Percentiles rank a stretch among this genome's conserved stretches.
phyloP scores from a whole-genome alignment of 2,888 invertebrate genomes.

The Dynastes tityus region DNA sequence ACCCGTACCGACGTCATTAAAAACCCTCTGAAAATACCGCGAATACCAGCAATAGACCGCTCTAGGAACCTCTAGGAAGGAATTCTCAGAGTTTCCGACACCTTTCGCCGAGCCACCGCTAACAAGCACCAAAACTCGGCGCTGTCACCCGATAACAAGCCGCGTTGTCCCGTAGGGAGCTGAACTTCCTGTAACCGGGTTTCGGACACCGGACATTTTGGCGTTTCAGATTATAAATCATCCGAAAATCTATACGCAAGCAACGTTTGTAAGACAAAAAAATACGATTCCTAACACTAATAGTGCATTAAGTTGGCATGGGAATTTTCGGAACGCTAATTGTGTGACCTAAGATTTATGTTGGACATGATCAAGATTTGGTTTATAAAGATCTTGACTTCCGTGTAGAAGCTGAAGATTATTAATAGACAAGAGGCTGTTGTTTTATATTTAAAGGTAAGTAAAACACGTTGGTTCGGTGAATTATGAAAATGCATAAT shows the following conservation, averaged over 20 bases:
- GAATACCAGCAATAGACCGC: conserved; percentile 2
- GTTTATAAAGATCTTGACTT: not conserved
- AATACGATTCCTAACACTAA: not conserved
- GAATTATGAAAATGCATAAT: too few species aligned
- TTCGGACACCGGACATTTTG: conserved; percentile 35
- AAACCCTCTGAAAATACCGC: conserved; percentile 32
- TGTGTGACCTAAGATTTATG: conserved; percentile 21
- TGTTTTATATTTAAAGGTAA: not conserved
- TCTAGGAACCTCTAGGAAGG: conserved; percentile 21
- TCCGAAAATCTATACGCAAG: not conserved
- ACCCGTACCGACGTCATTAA: conserved; percentile 9
- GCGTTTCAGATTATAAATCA: conserved; percentile 30
- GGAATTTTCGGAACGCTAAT: conserved; percentile 35
- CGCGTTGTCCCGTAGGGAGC: conserved; percentile 25
- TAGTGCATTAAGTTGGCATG: conserved; percentile 32
- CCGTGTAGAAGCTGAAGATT: not conserved
- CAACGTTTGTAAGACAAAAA: not conserved
- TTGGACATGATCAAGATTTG: not conserved
- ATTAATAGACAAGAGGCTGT: not conserved
- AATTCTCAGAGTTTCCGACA: conserved; percentile 54
- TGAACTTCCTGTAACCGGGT: conserved; percentile 29
- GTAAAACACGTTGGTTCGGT: not conserved
- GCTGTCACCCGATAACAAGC: conserved; percentile 34
- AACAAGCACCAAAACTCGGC: conserved; percentile 55
- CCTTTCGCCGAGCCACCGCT: conserved; percentile 52